Conservation (phyloP, 2,888 invertebrate species). For the Drosophila meridiana region DNA sequence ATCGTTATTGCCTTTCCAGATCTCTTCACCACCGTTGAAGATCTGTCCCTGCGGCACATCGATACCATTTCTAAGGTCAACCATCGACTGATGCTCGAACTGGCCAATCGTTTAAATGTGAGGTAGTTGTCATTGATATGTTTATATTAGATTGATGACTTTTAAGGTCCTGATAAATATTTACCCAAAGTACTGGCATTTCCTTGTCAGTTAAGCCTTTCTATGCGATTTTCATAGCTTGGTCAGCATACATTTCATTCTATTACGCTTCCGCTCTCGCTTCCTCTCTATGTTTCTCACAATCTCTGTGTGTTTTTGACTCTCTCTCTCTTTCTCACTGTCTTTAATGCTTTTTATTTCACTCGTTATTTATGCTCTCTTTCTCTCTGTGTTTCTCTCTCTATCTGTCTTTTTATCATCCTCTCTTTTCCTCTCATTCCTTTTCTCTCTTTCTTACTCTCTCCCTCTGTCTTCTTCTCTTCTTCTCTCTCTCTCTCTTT, state of each 20-base stretch:
- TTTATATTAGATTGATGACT: not conserved
- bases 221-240: too few relatives aligned
- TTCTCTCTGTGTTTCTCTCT: too few relatives aligned
- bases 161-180: not conserved
- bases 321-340: too few relatives aligned
- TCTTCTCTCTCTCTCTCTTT: not conserved
- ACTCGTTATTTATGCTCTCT: too few relatives aligned
- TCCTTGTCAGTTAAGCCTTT: too few relatives aligned
- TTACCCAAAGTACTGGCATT: not conserved
- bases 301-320: too few relatives aligned
- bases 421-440: too few relatives aligned
- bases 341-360: too few relatives aligned
- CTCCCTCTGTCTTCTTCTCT: not conserved
- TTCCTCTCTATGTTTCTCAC: too few relatives aligned
- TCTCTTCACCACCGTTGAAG: constrained; percentile 83
- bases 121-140: constrained; percentile 65
- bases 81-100: constrained; percentile 82
- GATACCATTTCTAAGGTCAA: constrained; percentile 85
- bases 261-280: too few relatives aligned
- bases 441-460: not conserved
- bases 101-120: constrained; percentile 85
- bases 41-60: constrained; percentile 83
- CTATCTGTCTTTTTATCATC: too few relatives aligned
- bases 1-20: constrained; percentile 84
- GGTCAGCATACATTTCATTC: too few relatives aligned